Conservation (phyloP, 2,113 vertebrate species). For the Python bivittatus region DNA sequence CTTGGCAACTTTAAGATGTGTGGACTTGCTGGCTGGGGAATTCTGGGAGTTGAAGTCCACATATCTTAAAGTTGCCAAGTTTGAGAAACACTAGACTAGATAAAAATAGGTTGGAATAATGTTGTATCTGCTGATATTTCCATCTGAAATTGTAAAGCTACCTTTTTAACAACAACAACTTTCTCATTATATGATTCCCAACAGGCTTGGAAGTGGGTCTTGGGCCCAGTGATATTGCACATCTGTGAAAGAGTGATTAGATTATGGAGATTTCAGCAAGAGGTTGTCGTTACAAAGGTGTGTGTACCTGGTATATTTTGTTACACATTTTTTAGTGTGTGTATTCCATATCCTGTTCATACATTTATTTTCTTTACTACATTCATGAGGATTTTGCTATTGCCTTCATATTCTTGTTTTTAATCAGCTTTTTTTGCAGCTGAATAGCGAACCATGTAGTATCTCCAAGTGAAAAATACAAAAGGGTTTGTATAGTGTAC, state of each 20-base stretch:
- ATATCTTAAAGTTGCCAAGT: not conserved
- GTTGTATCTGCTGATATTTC: slow-evolving; percentile 28
- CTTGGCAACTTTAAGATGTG: not conserved
- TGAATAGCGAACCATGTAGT: slow-evolving; percentile 10
- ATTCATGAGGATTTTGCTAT: slow-evolving; percentile 56
- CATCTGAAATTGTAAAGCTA: slow-evolving; percentile 36
- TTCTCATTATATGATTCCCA: slow-evolving; percentile 50
- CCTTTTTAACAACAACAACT: not conserved
- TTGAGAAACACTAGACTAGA: not conserved
- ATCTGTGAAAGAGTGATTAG: slow-evolving; percentile 75
- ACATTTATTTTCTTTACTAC: slow-evolving; percentile 55
- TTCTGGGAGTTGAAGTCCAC: not conserved
- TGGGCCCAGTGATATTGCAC: slow-evolving; percentile 74
- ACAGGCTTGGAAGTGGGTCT: slow-evolving; percentile 82
- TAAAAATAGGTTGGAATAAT: not conserved
- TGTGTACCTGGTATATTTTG: slow-evolving; percentile 12
- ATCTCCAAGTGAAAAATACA: not conserved
- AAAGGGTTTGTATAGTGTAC: not conserved
- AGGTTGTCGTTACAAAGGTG: slow-evolving; percentile 80
- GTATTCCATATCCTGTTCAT: slow-evolving; percentile 45
- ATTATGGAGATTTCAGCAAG: slow-evolving; percentile 74
- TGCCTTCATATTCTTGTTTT: not conserved
- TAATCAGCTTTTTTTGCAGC: not conserved
- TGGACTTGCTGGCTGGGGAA: not conserved
- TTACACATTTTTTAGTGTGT: slow-evolving; percentile 48